Evolutionary conservation across 2,113 vertebrate genomes (phyloP), one percentile per base, ranked within the genome.

Genomic region (Pao palembangensis): DNA sequence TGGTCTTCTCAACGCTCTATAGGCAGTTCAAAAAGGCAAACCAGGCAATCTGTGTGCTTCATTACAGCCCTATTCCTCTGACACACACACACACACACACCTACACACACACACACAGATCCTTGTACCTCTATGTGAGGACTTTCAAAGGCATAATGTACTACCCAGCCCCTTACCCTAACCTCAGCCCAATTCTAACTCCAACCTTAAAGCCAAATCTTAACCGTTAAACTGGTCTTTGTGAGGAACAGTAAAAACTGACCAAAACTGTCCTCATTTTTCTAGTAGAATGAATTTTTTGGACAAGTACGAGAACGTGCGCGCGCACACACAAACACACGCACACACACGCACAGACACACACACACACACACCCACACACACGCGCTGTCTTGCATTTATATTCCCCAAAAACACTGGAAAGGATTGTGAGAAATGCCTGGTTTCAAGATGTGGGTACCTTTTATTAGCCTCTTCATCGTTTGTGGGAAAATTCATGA

Each of bases 11-110:
- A 92, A 93, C 88, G 87, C 90, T 91, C 93, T 86, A 12, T 38
- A 89, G 88, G 91, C 92, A 92, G 91, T 90, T 93, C 90, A 92
- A 92, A 93, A 89, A 93, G 91, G 85, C 90, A 88, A 92, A 88
- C 83, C 82, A 90, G 88, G 75, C 89, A 89, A 90, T 93, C 92
- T 92, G 92, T 91, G 90, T 88, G 84, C 88, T 85, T 79, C 63
- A 42, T 81, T 75, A 70, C 83, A 88, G 87, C 86, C 90, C 84
- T 88, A 1, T 51, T 25, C 10, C 55, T 62, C 20, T 50, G n/a
- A 18, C 18, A 20, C 47, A 18, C 47, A 10, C 47, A 18, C 47
- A 19, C 47, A 49, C 47, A 19, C 21, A 68, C 51, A 31, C 23
- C 48, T 17, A 52, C 31, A 44, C n/a, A 8, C 55, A 46, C 59